Conservation (phyloP, 2,113 vertebrate species). For the Chionodraco myersi region DNA sequence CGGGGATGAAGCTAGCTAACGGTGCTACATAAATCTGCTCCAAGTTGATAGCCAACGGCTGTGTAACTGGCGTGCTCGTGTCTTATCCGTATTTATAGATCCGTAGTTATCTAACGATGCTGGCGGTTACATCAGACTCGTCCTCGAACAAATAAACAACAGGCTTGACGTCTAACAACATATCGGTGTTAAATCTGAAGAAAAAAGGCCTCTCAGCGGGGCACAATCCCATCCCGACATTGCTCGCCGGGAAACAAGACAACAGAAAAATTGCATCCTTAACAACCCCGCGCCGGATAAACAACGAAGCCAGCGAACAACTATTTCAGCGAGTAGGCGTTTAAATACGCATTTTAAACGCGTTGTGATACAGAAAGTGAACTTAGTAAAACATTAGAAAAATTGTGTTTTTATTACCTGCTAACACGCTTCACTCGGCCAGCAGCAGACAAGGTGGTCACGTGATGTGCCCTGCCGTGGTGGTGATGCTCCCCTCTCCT, state of each 20-base stretch:
- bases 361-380: background rate
- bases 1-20: slow-evolving; percentile 47
- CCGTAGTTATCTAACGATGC: background rate
- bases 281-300: slow-evolving; percentile 10
- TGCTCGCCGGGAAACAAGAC: slow-evolving; percentile 77
- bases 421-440: slow-evolving; percentile 84
- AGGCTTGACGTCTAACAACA: slow-evolving; percentile 35
- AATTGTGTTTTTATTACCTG: slow-evolving; percentile 82
- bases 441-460: slow-evolving; percentile 84
- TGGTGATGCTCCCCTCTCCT: slow-evolving; percentile 57
- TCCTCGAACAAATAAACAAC: background rate
- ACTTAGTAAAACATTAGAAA: slow-evolving; percentile 24
- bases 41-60: slow-evolving; percentile 17
- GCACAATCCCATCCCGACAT: slow-evolving; percentile 77
- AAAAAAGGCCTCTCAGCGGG: slow-evolving; percentile 73
- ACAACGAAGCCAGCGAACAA: background rate
- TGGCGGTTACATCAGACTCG: background rate
- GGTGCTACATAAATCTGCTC: slow-evolving; percentile 64
- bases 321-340: background rate
- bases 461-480: slow-evolving; percentile 79
- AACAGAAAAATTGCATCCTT: slow-evolving; percentile 69
- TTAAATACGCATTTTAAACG: accelerated
- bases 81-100: background rate
- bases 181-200: slow-evolving; percentile 45
- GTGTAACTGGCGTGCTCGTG: background rate